phyloP scores from a whole-genome alignment of 2,888 invertebrate species.

The Nephrocerus scutellatus region DNA sequence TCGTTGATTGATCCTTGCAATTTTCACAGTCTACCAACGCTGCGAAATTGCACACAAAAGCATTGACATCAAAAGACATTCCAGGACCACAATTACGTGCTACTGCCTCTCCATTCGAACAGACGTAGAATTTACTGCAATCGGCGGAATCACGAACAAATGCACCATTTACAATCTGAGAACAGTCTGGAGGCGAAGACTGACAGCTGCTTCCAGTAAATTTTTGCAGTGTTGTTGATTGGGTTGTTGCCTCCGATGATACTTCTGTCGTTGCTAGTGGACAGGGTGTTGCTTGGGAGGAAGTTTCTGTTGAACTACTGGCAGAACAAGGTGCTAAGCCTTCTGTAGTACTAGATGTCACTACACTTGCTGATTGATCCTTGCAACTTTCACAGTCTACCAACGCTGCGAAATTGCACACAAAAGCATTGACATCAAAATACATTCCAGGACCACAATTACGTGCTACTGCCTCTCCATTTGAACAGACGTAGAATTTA shows the following conservation, averaged over 20 bases:
- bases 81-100: constrained; percentile 14
- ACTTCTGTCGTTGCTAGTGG: no score
- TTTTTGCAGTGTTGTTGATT: no score
- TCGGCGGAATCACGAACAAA: constrained; percentile 15
- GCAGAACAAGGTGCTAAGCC: no score
- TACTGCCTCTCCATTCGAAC: constrained; percentile 7
- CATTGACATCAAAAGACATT: constrained; percentile 17
- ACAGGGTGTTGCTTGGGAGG: neutral
- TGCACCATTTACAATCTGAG: constrained; percentile 7
- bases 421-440: neutral
- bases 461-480: neutral
- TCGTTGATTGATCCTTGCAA: no score
- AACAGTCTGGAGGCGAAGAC: constrained; percentile 1
- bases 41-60: constrained; percentile 16
- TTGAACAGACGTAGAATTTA: constrained; percentile 1
- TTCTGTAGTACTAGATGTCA: no score
- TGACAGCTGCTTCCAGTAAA: neutral
- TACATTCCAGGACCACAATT: neutral
- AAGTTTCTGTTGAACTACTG: no score
- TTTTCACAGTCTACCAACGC: constrained; percentile 14
- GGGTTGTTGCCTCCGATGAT: no score
- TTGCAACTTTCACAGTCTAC: constrained; percentile 3
- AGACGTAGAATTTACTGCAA: constrained; percentile 21
- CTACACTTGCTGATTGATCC: no score
- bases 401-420: constrained; percentile 1